phyloP scores from a whole-genome alignment of 2,113 vertebrate genomes.

The Montifringilla adamsi region DNA sequence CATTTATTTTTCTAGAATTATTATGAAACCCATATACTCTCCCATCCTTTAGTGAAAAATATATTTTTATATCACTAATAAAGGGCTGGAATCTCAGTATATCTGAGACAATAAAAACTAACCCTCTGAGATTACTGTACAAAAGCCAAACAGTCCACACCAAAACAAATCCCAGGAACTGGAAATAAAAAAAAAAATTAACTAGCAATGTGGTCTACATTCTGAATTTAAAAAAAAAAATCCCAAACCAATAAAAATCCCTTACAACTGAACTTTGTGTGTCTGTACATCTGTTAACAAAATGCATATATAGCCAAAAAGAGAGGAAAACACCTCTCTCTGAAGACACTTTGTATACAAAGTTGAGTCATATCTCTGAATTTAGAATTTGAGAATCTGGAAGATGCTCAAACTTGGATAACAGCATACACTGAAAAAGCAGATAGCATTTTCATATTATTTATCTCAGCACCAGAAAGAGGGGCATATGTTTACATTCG shows the following conservation, averaged over 20 bases:
- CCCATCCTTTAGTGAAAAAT: neutral
- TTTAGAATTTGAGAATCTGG: neutral
- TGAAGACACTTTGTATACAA: neutral
- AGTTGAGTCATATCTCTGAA: neutral
- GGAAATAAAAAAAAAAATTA: neutral
- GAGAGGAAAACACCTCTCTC: neutral
- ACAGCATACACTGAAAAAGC: neutral
- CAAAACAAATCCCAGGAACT: neutral
- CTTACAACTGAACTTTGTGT: neutral
- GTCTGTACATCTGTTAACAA: neutral
- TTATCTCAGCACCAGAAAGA: neutral
- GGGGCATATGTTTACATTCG: neutral
- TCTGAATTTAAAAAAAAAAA: neutral
- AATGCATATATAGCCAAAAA: neutral
- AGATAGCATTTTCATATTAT: neutral
- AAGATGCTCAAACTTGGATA: neutral
- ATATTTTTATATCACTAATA: neutral
- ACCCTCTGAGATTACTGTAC: neutral
- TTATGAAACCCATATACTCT: neutral
- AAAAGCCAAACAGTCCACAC: neutral
- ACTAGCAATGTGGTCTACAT: neutral
- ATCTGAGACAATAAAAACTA: neutral
- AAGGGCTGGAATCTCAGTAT: neutral
- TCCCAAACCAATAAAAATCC: neutral
- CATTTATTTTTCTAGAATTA: neutral